Evolutionary conservation across 2,113 vertebrate genomes (phyloP).

Genomic region (Gallinago media): DNA sequence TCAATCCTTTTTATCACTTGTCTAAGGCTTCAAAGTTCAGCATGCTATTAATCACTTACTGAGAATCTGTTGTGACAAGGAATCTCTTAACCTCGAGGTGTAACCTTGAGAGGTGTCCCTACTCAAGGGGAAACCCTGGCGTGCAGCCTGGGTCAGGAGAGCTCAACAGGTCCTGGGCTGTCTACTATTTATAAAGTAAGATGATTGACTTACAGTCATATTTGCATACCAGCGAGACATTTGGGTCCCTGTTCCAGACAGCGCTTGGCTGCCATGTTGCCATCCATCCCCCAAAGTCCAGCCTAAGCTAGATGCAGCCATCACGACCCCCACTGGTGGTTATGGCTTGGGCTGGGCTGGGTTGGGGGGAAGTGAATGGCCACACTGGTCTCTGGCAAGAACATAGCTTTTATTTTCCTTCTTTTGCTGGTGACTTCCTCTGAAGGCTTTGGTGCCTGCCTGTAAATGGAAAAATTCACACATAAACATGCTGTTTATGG

Average conservation of each 20-base stretch:
- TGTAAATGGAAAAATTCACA: neutral
- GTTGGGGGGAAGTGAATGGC: neutral
- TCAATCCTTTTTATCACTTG: neutral
- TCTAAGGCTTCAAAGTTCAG: neutral
- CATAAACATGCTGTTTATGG: accelerated
- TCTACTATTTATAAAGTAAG: neutral
- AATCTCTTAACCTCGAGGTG: neutral
- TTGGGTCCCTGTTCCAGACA: neutral
- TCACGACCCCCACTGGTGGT: neutral
- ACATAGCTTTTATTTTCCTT: neutral
- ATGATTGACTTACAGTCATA: neutral
- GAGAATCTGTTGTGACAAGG: neutral
- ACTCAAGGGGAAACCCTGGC: neutral
- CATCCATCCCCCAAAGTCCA: neutral
- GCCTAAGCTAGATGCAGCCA: neutral
- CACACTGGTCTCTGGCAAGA: neutral
- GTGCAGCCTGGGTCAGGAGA: neutral
- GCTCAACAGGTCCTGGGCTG: neutral
- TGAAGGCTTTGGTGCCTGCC: neutral
- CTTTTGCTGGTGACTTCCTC: neutral
- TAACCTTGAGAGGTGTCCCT: neutral
- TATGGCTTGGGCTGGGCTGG: neutral
- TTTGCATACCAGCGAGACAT: neutral
- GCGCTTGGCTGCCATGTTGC: neutral
- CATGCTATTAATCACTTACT: neutral